Evolutionary conservation across 2,888 invertebrate species (phyloP).

Genomic region (Caenorhabditis japonica): DNA sequence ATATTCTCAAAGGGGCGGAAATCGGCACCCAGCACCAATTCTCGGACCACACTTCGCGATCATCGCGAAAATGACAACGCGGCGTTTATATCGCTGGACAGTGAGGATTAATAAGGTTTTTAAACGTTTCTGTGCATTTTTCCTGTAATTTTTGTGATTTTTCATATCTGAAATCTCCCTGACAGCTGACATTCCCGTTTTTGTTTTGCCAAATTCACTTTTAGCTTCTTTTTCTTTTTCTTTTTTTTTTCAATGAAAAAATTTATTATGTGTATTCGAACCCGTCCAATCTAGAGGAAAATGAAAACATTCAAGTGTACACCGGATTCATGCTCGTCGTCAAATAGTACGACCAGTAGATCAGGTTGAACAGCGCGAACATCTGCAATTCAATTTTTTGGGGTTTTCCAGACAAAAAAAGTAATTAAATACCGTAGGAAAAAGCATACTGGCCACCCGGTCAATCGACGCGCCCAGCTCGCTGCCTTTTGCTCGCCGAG

Average conservation of each 20-base stretch:
- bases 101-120: constrained; percentile 42
- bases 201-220: background rate
- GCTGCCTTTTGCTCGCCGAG: constrained; percentile 49
- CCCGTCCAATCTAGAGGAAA: background rate
- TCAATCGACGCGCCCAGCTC: constrained; percentile 73
- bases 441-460: constrained; percentile 69
- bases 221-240: background rate
- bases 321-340: constrained; percentile 53
- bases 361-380: constrained; percentile 71
- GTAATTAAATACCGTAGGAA: constrained; percentile 71
- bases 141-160: constrained; percentile 27
- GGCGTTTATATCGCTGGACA: constrained; percentile 61
- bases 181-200: background rate
- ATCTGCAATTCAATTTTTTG: constrained; percentile 54
- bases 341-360: constrained; percentile 72
- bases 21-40: constrained; percentile 2
- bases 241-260: constrained; percentile 8
- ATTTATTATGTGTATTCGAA: background rate
- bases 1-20: constrained; percentile 61
- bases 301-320: constrained; percentile 8
- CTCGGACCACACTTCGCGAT: constrained; percentile 23
- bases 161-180: constrained; percentile 7
- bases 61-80: constrained; percentile 47
- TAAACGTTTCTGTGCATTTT: background rate
- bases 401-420: too few species aligned